Evolutionary conservation across 2,113 vertebrate species (phyloP), one percentile per base, ranked within the genome.

Genomic region (Tychaedon coryphoeus): DNA sequence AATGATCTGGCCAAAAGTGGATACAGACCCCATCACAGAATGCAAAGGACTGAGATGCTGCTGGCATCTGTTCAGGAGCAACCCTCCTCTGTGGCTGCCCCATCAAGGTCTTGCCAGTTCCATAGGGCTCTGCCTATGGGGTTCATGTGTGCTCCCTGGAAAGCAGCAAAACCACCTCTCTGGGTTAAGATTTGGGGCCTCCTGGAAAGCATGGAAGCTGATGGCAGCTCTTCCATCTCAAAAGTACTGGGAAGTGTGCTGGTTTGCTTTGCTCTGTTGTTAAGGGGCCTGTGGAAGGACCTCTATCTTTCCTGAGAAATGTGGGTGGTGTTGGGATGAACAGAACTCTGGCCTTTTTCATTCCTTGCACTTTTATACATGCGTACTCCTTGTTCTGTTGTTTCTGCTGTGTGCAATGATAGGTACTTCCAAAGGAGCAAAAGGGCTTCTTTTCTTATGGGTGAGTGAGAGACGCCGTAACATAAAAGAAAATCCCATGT

Each of bases 61-160:
- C 69, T 79, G n/a, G 18, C 67, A 20, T 50, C 42, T 23, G 28
- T 9, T 28, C 42, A 33, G 33, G 38, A 38, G 8, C 0, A 23
- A 3, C 9, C 14, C 10, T 88, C 16, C 54, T 61, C 38, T 53
- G 25, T 2, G 4, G 12, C 47, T 87, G 47, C 38, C 31, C 47
- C 19, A 3, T 33, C 54, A 34, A 69, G 29, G 13, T 25, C 36
- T 62, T 4, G 1, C 14, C 4, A 6, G 38, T 53, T 24, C 0
- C 0, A 0, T 1, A 12, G 73, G 19, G 38, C 9, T 61, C 20
- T 60, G n/a, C 19, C 3, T 3, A 2, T 10, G 31, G 76, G n/a
- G 17, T 22, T 53, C 1, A 3, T 1, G 1, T 2, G 3, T 36
- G 23, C 24, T 70, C 42, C 65, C 74, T 4, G 2, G 61, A 56